A percentile compares a stretch with the other conserved stretches of the same genome.
Conservation (phyloP, 2,113 vertebrate genomes). For the Chascanopsetta lugubris region DNA sequence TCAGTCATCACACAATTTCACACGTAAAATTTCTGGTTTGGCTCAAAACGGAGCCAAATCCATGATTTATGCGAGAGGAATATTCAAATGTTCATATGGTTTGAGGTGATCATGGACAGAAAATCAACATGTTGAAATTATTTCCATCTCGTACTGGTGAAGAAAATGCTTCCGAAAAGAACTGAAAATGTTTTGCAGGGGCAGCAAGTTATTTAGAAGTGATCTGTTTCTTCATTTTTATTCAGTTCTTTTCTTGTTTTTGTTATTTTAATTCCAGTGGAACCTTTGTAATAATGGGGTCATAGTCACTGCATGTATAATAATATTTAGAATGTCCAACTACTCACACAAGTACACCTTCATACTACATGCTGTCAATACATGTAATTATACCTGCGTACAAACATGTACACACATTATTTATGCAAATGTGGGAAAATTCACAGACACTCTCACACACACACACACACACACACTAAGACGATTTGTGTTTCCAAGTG, state of each 20-base stretch:
- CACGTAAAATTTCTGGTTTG: constrained; percentile 15
- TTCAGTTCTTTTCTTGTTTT: background rate
- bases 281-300: no score
- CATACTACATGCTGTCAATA: no score
- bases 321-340: background rate
- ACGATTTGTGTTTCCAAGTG: constrained; percentile 21
- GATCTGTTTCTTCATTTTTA: background rate
- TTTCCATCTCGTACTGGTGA: background rate
- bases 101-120: background rate
- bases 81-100: background rate
- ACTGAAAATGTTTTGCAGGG: no score
- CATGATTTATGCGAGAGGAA: background rate
- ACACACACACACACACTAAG: constrained; percentile 3
- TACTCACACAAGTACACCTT: background rate
- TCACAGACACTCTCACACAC: background rate
- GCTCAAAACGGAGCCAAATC: constrained; percentile 7
- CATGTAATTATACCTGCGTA: background rate
- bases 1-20: constrained; percentile 26
- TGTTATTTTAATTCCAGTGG: constrained; percentile 8
- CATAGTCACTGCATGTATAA: no score
- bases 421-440: background rate
- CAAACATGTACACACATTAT: background rate
- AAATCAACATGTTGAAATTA: background rate
- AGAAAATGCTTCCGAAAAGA: background rate
- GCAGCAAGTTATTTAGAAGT: background rate